Evolutionary conservation across 2,113 vertebrate genomes (phyloP), one percentile per base, ranked within the genome.

Genomic region (Microcebus lehilahytsara): DNA sequence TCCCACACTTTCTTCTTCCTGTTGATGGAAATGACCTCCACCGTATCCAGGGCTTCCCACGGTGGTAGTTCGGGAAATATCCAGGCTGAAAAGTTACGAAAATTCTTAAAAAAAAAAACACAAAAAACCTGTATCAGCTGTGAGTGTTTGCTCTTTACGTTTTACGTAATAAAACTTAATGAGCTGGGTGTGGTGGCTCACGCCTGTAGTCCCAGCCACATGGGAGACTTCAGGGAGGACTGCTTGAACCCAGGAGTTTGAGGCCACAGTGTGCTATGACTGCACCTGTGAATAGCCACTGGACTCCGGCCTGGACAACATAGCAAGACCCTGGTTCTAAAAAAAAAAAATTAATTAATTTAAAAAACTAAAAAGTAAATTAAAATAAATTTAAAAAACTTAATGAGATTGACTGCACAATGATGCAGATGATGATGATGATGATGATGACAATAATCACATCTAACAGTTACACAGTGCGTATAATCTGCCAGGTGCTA

Each of bases 21-120:
- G 46, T 75, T 79, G n/a, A 69, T 9, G 30, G 25, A 81, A 64
- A 98, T 96, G 75, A 98, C 5, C 56, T 98, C 98, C 72, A 98
- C 20, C 2, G 3, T 5, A 32, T 71, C 14, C 46, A 91, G 9
- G 0, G 92, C 1, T 91, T 98, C 98, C 56, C 14, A 12, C 0
- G 71, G 9, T 12, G 92, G 92, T 19, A 4, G 30, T 22, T 93
- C 40, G 0, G 75, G 86, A 56, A 95, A 64, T 6, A 42, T 30
- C 64, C 53, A 90, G 84, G 19, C 2, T 25, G 78, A 3, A 71
- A 20, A n/a, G 69, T 72, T 85, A 17, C 0, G 0, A 71, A 98
- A 95, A 30, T 80, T 89, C 98, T 98, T 11, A n/a, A 37, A 69
- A 42, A 91, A 37, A 46, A 74, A 74, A 56, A 49, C 9, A 49